Evolutionary conservation across 2,113 vertebrate genomes (phyloP).

Genomic region (Cricetomys ansorgei): DNA sequence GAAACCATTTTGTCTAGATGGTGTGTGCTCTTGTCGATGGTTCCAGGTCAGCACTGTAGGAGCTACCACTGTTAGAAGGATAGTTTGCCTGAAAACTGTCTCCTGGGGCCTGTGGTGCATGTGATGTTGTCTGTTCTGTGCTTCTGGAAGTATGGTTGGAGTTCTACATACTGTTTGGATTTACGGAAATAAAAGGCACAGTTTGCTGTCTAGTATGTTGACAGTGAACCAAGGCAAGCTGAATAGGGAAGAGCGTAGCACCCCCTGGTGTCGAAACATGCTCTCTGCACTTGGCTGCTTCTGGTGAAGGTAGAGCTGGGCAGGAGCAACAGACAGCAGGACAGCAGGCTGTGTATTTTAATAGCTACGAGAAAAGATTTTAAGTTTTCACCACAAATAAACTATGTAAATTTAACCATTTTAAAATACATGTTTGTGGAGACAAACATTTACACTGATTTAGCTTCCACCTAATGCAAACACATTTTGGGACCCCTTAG

Average conservation of each 20-base stretch:
- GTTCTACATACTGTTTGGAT: conserved; percentile 67
- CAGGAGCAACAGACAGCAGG: neutral
- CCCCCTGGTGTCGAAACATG: conserved; percentile 77
- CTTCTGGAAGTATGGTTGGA: conserved; percentile 67
- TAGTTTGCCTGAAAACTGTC: conserved; percentile 43
- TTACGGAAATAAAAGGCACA: conserved; percentile 74
- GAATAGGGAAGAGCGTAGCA: conserved; percentile 64
- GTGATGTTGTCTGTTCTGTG: conserved; percentile 71
- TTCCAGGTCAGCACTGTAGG: neutral
- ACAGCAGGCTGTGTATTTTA: neutral
- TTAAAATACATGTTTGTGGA: neutral
- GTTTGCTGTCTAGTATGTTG: conserved; percentile 51
- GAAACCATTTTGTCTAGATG: neutral
- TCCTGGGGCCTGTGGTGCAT: conserved; percentile 55
- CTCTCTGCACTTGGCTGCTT: too few relatives aligned
- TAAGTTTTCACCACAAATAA: neutral
- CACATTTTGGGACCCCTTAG: neutral
- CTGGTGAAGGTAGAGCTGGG: neutral
- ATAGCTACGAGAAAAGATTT: neutral
- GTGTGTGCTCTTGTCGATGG: neutral
- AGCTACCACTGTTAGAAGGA: neutral
- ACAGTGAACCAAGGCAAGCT: neutral
- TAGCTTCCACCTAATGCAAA: neutral
- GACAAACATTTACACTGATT: neutral
- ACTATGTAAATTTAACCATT: neutral